phyloP scores from a whole-genome alignment of 1,140 invertebrate genomes.

The Rhyacophila brunnea region DNA sequence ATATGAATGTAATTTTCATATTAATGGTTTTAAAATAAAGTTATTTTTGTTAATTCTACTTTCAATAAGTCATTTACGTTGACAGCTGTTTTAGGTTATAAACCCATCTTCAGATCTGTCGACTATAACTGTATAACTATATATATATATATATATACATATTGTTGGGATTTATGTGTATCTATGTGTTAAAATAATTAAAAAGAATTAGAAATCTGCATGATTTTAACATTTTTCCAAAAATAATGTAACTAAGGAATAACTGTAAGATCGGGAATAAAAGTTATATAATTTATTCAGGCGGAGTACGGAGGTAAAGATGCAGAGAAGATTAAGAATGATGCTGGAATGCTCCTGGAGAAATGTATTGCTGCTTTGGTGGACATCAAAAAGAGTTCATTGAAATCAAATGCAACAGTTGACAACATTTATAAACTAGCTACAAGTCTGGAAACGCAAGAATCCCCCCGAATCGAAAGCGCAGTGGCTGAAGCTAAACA shows the following conservation, averaged over 20 bases:
- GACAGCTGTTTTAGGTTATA: too few species aligned
- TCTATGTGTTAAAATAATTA: too few species aligned
- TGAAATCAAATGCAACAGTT: conserved; percentile 59
- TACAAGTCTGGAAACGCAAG: conserved; percentile 63
- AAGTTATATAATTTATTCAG: conserved; percentile 27
- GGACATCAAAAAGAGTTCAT: conserved; percentile 53
- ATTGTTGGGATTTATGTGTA: too few species aligned
- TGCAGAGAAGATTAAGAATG: conserved; percentile 52
- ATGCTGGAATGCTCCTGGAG: conserved; percentile 55
- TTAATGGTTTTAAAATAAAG: too few species aligned
- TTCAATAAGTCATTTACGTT: too few species aligned
- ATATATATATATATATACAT: conserved; percentile 7
- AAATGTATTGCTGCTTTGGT: conserved; percentile 57
- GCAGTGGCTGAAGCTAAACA: conserved; percentile 71
- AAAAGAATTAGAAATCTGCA: too few species aligned
- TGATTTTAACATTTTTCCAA: too few species aligned
- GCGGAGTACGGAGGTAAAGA: conserved; percentile 54
- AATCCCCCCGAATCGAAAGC: conserved; percentile 73
- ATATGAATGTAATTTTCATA: too few species aligned
- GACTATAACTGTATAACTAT: neutral
- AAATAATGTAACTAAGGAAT: too few species aligned
- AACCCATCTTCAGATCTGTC: too few species aligned
- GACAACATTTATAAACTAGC: conserved; percentile 66
- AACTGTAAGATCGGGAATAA: too few species aligned
- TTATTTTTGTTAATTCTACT: too few species aligned